A percentile compares a stretch with the other conserved stretches of the same genome.
These are phyloP conservation scores for Tragelaphus eurycerus DNA, from an alignment of 2,797 vertebrate genomes.

Conservation along the genomic window DNA sequence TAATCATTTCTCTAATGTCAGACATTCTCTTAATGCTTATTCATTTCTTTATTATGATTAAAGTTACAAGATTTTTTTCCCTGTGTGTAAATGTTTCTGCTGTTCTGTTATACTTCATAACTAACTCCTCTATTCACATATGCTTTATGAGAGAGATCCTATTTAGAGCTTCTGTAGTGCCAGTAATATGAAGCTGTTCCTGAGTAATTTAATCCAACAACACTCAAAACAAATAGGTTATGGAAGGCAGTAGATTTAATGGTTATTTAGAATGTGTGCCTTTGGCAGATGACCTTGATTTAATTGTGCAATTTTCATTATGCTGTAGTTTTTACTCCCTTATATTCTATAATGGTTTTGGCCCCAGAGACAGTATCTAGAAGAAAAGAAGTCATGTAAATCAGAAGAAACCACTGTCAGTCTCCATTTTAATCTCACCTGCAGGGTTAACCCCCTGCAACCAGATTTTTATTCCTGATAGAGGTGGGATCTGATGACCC, in stretches of 20 bases:
- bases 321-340: neutral
- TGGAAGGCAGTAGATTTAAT: neutral
- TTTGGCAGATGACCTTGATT: conserved; percentile 37
- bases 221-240: conserved; percentile 25
- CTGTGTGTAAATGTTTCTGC: neutral
- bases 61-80: conserved; percentile 30
- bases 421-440: conserved; percentile 3
- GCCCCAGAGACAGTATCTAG: neutral
- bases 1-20: conserved; percentile 1
- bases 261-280: conserved; percentile 5
- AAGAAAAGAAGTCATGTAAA: neutral
- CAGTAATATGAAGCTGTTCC: neutral
- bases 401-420: neutral
- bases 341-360: neutral
- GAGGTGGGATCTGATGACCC: neutral
- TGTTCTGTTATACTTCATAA: neutral
- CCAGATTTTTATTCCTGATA: neutral
- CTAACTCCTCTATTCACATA: neutral
- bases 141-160: neutral
- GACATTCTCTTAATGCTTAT: neutral
- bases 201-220: conserved; percentile 21
- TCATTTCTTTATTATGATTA: neutral
- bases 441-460: neutral
- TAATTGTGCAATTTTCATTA: conserved; percentile 26
- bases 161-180: neutral